Evolutionary conservation across 2,888 invertebrate genomes (phyloP), one percentile per base, ranked within the genome.

Genomic region (Andrena fulva): DNA sequence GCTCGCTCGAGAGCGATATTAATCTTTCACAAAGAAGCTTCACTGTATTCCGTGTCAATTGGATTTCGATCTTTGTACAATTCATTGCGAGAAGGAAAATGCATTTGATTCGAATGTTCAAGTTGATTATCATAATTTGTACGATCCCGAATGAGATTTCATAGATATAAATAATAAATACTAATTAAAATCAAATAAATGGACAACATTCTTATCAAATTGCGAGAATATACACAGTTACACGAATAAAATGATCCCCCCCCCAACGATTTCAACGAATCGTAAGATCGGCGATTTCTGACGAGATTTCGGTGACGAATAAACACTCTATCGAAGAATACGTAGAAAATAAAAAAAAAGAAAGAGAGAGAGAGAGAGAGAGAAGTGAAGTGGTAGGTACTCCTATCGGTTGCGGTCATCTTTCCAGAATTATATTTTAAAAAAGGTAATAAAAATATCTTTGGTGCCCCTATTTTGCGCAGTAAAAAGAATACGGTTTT

Each of bases 381-480:
- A 68, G 52, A 74, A 69, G 48, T 59, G 42, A 42, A 12, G n/a
- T 67, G 50, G 33, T 68, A 64, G 77, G 60, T 82, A 84, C 66
- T 74, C 27, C 72, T 77, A 52, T 82, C 48, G 62, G 63, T 56
- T 80, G 80, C 52, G 63, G 31, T 75, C 60, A 79, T 74, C 77
- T 74, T 80, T 75, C 72, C 69, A 84, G 80, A 54, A 85, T 77
- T 76, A 73, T 78, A 70, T 80, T 80, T 82, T 80, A 84, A 88
- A 90, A 89, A 87, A 83, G 85, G 82, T 82, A 84, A 88, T 88
- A 91, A 90, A 91, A 91, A 88, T 87, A 92, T 92, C 92, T 93
- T 93, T 93, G 92, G 93, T 92, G 92, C 91, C 89, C 85, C 91
- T 90, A 90, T 88, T 88, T 90, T 88, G 89, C 81, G 85, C 86